phyloP scores from a whole-genome alignment of 2,888 invertebrate genomes.

The Plagiodera versicolora region DNA sequence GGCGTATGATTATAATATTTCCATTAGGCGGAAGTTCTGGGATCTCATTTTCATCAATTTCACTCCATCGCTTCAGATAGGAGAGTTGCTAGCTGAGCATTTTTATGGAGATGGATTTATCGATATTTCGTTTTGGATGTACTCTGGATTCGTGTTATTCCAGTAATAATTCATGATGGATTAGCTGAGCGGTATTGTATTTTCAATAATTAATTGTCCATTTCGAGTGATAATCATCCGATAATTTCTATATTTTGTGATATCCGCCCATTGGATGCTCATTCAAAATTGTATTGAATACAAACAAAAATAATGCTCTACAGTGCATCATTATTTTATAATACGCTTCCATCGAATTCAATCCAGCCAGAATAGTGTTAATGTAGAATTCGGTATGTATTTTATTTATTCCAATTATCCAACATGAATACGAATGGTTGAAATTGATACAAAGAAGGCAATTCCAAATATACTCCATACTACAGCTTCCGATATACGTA shows the following conservation, averaged over 20 bases:
- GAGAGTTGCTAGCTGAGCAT: not conserved
- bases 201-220: not conserved
- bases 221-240: not conserved
- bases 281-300: not conserved
- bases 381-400: no score
- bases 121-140: no score
- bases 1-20: not conserved
- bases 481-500: no score
- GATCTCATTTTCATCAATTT: not conserved
- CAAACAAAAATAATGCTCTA: not conserved
- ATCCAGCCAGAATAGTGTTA: no score
- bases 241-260: not conserved
- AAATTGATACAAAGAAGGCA: no score
- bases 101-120: not conserved
- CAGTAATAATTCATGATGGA: not conserved
- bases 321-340: no score
- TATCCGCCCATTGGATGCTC: not conserved
- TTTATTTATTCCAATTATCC: no score
- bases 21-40: not conserved
- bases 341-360: no score
- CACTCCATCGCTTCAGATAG: not conserved
- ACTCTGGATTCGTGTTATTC: no score
- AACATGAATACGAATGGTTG: no score
- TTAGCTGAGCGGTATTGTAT: not conserved
- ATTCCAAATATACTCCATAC: no score